A percentile compares a stretch with the other conserved stretches of the same genome.
These are phyloP conservation scores for Noctilio leporinus DNA, from an alignment of 2,113 vertebrate species.

Conservation along the genomic window DNA sequence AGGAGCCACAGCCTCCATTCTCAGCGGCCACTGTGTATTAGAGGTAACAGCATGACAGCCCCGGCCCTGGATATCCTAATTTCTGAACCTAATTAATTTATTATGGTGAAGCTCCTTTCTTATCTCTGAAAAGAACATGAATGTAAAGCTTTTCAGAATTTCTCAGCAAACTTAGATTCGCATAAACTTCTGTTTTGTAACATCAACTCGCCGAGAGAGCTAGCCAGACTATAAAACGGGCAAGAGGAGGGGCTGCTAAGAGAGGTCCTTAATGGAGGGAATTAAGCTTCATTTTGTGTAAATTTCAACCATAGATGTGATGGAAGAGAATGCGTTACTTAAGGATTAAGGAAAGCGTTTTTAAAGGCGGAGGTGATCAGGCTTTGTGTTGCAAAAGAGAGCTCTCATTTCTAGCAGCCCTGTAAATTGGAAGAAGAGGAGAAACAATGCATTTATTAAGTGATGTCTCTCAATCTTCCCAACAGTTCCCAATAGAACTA, in stretches of 20 bases:
- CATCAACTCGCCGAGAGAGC: background rate
- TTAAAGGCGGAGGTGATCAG: background rate
- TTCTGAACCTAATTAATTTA: background rate
- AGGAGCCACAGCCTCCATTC: background rate
- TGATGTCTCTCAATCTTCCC: background rate
- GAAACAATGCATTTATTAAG: background rate
- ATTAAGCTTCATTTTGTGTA: background rate
- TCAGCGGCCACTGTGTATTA: background rate
- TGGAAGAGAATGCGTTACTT: background rate
- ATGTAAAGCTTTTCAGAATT: background rate
- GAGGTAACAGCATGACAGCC: background rate
- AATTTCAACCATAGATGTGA: background rate
- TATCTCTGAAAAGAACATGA: background rate
- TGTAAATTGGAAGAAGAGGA: background rate
- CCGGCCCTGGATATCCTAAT: background rate
- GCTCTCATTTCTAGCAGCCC: background rate
- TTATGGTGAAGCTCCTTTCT: background rate
- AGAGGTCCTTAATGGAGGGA: background rate
- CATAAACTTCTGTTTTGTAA: slow-evolving; percentile 1
- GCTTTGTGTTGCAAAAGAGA: background rate
- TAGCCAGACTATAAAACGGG: background rate
- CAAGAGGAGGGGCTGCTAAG: background rate
- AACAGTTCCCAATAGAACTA: background rate
- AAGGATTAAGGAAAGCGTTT: background rate
- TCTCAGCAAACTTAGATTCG: background rate